Evolutionary conservation across 1,140 invertebrate species (phyloP).

Genomic region (Trichonephila clavipes): DNA sequence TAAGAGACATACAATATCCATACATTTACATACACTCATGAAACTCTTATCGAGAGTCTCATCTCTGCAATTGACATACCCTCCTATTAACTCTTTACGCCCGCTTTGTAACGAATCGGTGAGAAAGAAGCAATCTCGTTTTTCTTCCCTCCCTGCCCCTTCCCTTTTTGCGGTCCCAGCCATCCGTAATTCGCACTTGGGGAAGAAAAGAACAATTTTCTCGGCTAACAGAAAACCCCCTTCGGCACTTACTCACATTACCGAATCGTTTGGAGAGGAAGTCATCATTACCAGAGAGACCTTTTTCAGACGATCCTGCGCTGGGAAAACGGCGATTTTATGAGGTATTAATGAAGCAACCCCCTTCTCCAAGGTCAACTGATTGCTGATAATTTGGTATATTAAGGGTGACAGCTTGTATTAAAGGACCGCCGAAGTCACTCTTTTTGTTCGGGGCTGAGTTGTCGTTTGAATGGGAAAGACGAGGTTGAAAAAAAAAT

Average conservation of each 20-base stretch:
- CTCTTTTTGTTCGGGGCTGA: neutral
- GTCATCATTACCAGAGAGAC: slow-evolving; percentile 3
- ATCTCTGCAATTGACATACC: too few relatives aligned
- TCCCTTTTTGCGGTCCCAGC: neutral
- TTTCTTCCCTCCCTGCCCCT: neutral
- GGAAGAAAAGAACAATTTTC: slow-evolving; percentile 16
- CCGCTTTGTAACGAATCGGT: neutral
- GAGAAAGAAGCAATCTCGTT: slow-evolving; percentile 7
- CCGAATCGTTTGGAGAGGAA: slow-evolving; percentile 47
- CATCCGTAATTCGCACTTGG: slow-evolving; percentile 7
- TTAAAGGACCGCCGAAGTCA: neutral
- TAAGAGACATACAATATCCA: too few relatives aligned
- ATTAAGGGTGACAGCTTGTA: slow-evolving; percentile 30
- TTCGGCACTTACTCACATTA: slow-evolving; percentile 59
- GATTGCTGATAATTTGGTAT: slow-evolving; percentile 35
- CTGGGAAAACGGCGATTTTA: slow-evolving; percentile 19
- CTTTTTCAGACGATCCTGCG: neutral
- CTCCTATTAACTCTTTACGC: neutral
- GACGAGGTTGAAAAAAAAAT: neutral
- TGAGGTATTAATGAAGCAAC: neutral
- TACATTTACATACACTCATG: too few relatives aligned
- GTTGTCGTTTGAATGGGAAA: neutral
- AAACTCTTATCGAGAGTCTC: too few relatives aligned
- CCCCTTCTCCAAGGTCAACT: neutral
- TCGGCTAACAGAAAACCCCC: slow-evolving; percentile 13